These are phyloP conservation scores for Phalacrocorax aristotelis DNA, from an alignment of 2,113 vertebrate genomes.

Conservation along the genomic window DNA sequence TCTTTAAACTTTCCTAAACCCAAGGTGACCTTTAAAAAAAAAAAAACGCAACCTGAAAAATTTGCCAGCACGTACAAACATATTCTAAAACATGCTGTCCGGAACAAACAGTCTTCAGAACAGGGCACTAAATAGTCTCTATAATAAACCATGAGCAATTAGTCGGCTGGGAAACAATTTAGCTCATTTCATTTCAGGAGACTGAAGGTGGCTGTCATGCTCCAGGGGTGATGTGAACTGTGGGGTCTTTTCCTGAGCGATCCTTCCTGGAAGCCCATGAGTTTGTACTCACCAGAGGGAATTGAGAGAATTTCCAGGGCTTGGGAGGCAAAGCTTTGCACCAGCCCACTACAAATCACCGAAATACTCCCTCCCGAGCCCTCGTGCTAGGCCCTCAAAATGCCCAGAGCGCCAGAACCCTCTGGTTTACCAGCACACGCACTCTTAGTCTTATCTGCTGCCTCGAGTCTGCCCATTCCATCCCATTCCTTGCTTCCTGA, in stretches of 20 bases:
- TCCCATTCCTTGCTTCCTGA: background rate
- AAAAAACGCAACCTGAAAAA: constrained; percentile 3
- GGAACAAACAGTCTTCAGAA: constrained; percentile 67
- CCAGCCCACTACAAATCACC: background rate
- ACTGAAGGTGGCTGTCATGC: background rate
- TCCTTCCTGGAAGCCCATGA: background rate
- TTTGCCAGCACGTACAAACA: constrained; percentile 66
- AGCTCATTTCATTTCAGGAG: constrained; percentile 7
- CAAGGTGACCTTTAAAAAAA: constrained; percentile 55
- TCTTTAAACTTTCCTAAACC: constrained; percentile 53
- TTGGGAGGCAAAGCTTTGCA: background rate
- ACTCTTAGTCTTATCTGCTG: background rate
- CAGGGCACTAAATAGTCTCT: constrained; percentile 44
- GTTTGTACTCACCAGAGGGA: background rate
- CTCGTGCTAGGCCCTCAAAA: background rate
- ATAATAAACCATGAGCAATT: constrained; percentile 63
- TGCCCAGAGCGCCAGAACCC: background rate
- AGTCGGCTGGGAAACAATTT: constrained; percentile 45
- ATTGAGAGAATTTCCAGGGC: background rate
- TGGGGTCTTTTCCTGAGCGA: background rate
- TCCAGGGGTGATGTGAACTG: background rate
- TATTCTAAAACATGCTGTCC: constrained; percentile 56
- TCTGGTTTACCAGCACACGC: background rate
- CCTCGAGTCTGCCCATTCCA: background rate
- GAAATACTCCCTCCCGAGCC: background rate